Evolutionary conservation across 2,888 invertebrate genomes (phyloP), one percentile per base, ranked within the genome.

Genomic region (Sinodicranocentrus sp.): DNA sequence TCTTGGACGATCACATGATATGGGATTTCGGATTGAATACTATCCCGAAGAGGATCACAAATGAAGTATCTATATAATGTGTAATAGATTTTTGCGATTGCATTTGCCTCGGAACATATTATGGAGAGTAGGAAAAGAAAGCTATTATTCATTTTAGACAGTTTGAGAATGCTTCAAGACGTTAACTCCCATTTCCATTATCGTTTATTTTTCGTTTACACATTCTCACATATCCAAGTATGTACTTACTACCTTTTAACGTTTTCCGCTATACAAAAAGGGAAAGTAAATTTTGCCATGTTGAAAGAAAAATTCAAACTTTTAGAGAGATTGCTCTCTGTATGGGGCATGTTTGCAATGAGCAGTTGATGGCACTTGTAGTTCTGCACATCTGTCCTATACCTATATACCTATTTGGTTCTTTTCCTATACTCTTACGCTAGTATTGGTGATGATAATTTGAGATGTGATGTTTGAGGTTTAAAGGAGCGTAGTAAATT

Each of bases 101-200:
- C 8, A 23, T 43, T n/a, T 44, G 33, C 10, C 3, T 33, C 10
- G 33, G 33, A 6, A 33, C 10, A 33, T 10, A 33, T 33, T 33
- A 3, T 33, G 33, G 33, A 33, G 33, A 15, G 52, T 5, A 5
- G 3, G 59, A 21, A 23, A 19, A 59, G 59, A 52, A 15, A 52
- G 1, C 76, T 76, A 77, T 77, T 77, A 33, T 33, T 33, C 10
- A 33, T 33, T 10, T 10, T 33, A 10, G 33, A 33, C 33, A 33
- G 33, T 10, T 48, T 48, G 2, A 10, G 48, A 48, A 70, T 78
- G 70, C 48, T 63, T 63, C 63, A 63, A 71, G 71, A 79, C 71
- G 79, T 63, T 63, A 71, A 71, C 70, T 79, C 71, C 71, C 71
- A 71, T 79, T 79, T 71, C 79, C 71, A 79, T 79, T 79, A 79